Evolutionary conservation across 2,888 invertebrate species (phyloP).

Genomic region (Hirtodrosophila cameraria): DNA sequence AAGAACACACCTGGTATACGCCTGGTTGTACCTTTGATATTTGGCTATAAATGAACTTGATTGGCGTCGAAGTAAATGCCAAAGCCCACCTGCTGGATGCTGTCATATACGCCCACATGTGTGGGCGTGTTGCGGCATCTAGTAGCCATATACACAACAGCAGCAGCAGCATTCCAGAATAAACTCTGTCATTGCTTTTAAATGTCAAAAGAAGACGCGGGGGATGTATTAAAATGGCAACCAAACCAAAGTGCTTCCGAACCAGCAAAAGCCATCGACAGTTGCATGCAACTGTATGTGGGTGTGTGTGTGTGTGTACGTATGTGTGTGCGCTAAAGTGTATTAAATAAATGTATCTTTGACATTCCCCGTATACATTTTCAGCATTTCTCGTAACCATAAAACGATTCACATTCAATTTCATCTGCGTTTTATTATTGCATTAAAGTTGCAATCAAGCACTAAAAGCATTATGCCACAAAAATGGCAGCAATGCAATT

Average conservation of each 20-base stretch:
- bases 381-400: slow-evolving; percentile 12
- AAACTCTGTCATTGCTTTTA: slow-evolving; percentile 69
- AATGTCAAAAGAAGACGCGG: slow-evolving; percentile 56
- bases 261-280: slow-evolving; percentile 9
- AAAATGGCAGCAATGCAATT: slow-evolving; percentile 5
- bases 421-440: slow-evolving; percentile 42
- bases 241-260: slow-evolving; percentile 17
- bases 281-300: slow-evolving; percentile 7
- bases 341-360: slow-evolving; percentile 34
- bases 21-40: slow-evolving; percentile 36
- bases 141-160: slow-evolving; percentile 1
- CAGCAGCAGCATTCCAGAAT: slow-evolving; percentile 46
- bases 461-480: slow-evolving; percentile 8
- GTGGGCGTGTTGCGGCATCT: slow-evolving; percentile 39
- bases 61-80: slow-evolving; percentile 59
- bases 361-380: slow-evolving; percentile 27
- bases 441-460: slow-evolving; percentile 35
- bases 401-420: slow-evolving; percentile 57
- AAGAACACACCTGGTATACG: no score
- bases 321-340: slow-evolving; percentile 4
- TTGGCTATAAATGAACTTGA: slow-evolving; percentile 37
- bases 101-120: slow-evolving; percentile 66
- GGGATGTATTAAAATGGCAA: slow-evolving; percentile 8
- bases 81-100: slow-evolving; percentile 67
- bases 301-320: slow-evolving; percentile 1